phyloP scores from a whole-genome alignment of 2,113 vertebrate genomes.

The Poeciliopsis turrubarensis region DNA sequence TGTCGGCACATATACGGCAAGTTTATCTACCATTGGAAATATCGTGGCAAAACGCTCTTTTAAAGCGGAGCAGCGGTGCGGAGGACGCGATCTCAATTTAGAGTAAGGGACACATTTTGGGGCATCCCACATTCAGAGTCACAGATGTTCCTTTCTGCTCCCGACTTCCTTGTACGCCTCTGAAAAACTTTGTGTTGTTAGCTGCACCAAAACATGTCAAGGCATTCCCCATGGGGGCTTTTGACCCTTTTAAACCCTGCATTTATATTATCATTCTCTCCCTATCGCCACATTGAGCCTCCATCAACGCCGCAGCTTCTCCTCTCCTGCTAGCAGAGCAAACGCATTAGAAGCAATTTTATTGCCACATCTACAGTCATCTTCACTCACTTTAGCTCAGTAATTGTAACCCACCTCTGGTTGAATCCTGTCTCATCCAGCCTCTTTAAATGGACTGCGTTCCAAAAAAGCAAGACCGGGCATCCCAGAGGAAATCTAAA shows the following conservation, averaged over 20 bases:
- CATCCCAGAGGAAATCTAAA: conserved; percentile 62
- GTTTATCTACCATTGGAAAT: conserved; percentile 5
- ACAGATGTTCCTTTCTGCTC: conserved; percentile 30
- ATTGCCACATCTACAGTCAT: conserved; percentile 18
- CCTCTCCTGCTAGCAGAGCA: not conserved
- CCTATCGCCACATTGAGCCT: conserved; percentile 28
- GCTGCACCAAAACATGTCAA: conserved; percentile 36
- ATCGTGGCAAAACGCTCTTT: conserved; percentile 18
- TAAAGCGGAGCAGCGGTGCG: conserved; percentile 29
- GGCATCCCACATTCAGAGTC: conserved; percentile 13
- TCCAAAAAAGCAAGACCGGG: not conserved
- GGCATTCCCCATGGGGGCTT: conserved; percentile 30
- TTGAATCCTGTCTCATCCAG: conserved; percentile 7
- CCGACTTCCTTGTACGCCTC: conserved; percentile 42
- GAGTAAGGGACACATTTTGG: conserved; percentile 29
- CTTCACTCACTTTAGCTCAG: not conserved
- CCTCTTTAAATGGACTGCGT: conserved; percentile 46
- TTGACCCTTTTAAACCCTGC: conserved; percentile 39
- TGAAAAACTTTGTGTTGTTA: conserved; percentile 40
- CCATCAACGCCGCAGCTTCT: not conserved
- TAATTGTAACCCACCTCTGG: conserved; percentile 21
- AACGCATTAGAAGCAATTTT: conserved; percentile 23
- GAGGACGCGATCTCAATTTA: conserved; percentile 41
- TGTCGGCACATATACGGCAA: not conserved
- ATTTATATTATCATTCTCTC: conserved; percentile 18